Conservation (phyloP, 2,888 invertebrate species). For the Drosophila silvestris region DNA sequence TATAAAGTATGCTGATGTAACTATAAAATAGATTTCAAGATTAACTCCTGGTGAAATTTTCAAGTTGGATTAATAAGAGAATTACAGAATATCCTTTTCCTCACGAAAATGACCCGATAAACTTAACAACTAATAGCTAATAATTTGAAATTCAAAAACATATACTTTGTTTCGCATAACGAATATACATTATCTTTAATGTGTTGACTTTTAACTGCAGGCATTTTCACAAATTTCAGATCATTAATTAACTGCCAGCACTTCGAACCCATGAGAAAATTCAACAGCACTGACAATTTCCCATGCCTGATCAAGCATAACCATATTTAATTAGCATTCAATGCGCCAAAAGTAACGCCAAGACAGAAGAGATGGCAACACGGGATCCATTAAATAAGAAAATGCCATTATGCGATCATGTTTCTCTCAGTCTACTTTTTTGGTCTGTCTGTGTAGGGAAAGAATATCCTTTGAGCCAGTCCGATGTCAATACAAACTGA, state of each 20-base stretch:
- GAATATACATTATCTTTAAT: background rate
- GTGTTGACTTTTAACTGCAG: background rate
- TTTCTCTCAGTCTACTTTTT: constrained; percentile 2
- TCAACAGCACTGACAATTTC: constrained; percentile 47
- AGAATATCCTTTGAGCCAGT: constrained; percentile 31
- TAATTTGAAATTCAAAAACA: background rate
- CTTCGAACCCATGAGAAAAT: constrained; percentile 6
- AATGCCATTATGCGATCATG: constrained; percentile 31
- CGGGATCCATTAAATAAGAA: constrained; percentile 30
- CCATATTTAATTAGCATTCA: constrained; percentile 30
- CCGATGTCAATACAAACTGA: constrained; percentile 55
- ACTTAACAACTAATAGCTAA: background rate
- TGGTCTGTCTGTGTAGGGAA: constrained; percentile 6
- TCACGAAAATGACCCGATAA: background rate
- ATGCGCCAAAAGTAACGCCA: constrained; percentile 51
- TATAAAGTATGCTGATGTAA: background rate
- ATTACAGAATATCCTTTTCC: background rate
- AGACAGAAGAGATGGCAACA: constrained; percentile 20
- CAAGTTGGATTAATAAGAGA: background rate
- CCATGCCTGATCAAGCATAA: constrained; percentile 72
- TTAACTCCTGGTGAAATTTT: background rate
- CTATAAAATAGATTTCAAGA: background rate
- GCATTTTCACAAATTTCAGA: background rate
- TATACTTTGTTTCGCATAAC: background rate
- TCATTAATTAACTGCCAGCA: constrained; percentile 17